phyloP scores from a whole-genome alignment of 2,888 invertebrate species.

The Pimpla rufipes region DNA sequence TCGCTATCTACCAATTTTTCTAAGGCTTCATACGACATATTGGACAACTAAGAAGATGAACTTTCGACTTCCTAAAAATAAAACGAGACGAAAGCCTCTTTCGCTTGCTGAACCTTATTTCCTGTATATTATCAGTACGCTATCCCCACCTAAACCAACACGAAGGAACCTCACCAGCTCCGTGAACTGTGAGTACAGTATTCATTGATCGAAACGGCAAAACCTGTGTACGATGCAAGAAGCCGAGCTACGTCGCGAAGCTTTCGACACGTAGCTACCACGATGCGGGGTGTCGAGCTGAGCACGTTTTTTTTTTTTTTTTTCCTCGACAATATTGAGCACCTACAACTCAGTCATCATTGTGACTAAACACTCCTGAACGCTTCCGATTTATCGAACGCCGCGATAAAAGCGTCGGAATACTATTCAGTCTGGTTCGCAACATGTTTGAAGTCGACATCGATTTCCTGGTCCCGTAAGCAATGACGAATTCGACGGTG shows the following conservation, averaged over 20 bases:
- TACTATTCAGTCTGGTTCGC: background rate
- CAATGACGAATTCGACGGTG: background rate
- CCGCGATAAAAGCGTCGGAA: background rate
- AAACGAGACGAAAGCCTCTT: background rate
- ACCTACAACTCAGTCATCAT: background rate
- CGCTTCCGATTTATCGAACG: conserved; percentile 6
- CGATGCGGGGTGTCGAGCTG: background rate
- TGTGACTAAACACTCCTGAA: background rate
- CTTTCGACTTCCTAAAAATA: background rate
- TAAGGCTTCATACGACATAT: background rate
- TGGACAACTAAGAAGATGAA: background rate
- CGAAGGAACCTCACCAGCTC: background rate
- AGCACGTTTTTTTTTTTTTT: background rate
- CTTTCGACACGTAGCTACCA: background rate
- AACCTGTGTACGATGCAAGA: background rate
- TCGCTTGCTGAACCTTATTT: background rate
- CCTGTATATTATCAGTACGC: background rate
- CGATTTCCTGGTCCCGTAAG: background rate
- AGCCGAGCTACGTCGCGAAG: background rate
- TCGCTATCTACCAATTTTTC: background rate
- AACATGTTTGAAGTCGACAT: background rate
- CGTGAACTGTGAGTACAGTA: background rate
- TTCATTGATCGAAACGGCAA: background rate
- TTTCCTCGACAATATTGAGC: background rate
- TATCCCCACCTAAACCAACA: conserved; percentile 3